phyloP scores from a whole-genome alignment of 2,113 vertebrate genomes.

The Xiphophorus maculatus region DNA sequence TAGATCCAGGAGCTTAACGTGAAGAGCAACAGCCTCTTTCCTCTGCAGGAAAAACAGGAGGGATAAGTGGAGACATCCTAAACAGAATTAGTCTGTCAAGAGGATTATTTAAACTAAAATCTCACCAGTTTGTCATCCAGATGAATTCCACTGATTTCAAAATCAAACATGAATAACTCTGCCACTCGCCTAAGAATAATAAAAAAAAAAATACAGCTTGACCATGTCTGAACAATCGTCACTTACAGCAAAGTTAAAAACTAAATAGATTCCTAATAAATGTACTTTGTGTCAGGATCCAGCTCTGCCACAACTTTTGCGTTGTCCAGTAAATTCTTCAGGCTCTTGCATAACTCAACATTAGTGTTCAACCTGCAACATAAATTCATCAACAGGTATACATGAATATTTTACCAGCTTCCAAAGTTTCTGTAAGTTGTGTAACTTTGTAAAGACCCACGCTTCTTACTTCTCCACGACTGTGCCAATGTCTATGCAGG shows the following conservation, averaged over 20 bases:
- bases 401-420: neutral
- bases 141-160: constrained; percentile 99
- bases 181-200: constrained; percentile 86
- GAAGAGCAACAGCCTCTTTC: constrained; percentile 88
- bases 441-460: neutral
- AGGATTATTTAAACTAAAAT: neutral
- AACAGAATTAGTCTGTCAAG: neutral
- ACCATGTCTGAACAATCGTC: neutral
- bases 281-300: constrained; percentile 92
- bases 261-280: neutral
- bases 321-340: constrained; percentile 85
- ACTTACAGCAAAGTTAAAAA: neutral
- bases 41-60: constrained; percentile 76
- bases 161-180: constrained; percentile 98
- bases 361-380: constrained; percentile 93
- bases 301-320: constrained; percentile 82
- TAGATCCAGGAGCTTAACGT: constrained; percentile 90
- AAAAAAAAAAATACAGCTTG: constrained; percentile 4
- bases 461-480: constrained; percentile 89
- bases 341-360: constrained; percentile 89
- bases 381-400: constrained; percentile 12
- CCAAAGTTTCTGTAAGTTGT: neutral
- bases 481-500: constrained; percentile 91
- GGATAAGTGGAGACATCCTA: neutral
- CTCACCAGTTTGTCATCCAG: constrained; percentile 92